phyloP scores from a whole-genome alignment of 2,797 vertebrate genomes.

The Ibycter americanus region DNA sequence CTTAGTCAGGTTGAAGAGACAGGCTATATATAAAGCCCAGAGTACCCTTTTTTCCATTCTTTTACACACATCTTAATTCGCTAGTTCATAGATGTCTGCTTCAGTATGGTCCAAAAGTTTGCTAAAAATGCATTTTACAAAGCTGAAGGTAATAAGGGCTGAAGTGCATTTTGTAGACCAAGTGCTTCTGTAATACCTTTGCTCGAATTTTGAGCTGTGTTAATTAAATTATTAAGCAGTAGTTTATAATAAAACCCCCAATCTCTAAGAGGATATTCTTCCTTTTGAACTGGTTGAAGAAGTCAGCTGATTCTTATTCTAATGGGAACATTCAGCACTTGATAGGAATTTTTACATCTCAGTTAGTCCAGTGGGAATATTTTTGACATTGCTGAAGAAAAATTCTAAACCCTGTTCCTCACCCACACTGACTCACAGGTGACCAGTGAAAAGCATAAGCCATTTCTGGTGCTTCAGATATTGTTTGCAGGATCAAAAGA shows the following conservation, averaged over 20 bases:
- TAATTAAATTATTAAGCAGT: neutral
- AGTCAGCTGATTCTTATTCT: neutral
- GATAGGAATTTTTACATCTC: neutral
- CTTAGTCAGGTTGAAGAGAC: neutral
- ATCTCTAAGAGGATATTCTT: neutral
- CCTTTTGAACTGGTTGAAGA: neutral
- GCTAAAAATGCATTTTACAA: neutral
- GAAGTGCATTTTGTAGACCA: neutral
- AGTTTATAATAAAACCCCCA: neutral
- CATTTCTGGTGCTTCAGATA: neutral
- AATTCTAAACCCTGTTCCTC: neutral
- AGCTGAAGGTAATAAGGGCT: neutral
- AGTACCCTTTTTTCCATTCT: fast-evolving
- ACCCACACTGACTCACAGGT: neutral
- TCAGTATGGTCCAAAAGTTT: neutral
- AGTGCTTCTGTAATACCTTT: neutral
- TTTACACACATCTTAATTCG: neutral
- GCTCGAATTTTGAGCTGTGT: fast-evolving
- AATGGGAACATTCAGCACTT: neutral
- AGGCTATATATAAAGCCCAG: neutral
- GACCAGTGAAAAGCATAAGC: neutral
- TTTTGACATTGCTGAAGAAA: neutral
- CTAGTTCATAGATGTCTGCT: neutral
- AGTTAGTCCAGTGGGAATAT: neutral
- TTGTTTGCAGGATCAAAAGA: neutral